Conservation (phyloP, 2,797 vertebrate species). For the Poecilia velifera region DNA sequence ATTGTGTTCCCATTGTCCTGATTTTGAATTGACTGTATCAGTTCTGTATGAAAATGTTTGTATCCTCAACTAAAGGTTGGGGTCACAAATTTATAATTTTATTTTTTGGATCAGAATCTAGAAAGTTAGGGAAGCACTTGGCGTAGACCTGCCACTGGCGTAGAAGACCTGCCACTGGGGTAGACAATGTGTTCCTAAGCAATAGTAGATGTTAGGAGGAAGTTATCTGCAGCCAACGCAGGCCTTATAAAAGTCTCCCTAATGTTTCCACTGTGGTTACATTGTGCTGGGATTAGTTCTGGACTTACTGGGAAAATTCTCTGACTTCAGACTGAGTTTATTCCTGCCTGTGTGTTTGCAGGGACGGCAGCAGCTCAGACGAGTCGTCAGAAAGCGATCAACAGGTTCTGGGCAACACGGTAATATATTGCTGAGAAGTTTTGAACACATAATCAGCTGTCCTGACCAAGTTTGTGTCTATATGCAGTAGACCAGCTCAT, state of each 20-base stretch:
- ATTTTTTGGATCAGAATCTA: neutral
- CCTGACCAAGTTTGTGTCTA: neutral
- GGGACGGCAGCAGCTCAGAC: slow-evolving; percentile 80
- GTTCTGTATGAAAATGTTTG: too few relatives aligned
- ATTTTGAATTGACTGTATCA: too few relatives aligned
- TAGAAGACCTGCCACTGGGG: too few relatives aligned
- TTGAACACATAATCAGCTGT: neutral
- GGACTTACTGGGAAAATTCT: neutral
- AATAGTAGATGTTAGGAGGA: neutral
- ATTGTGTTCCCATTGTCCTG: too few relatives aligned
- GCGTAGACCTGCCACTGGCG: too few relatives aligned
- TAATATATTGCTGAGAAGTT: slow-evolving; percentile 61
- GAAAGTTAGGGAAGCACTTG: too few relatives aligned
- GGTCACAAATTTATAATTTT: too few relatives aligned
- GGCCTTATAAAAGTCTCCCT: neutral
- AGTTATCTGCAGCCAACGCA: neutral
- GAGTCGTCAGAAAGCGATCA: slow-evolving; percentile 81
- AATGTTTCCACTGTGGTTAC: neutral
- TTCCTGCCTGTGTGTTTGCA: slow-evolving; percentile 42
- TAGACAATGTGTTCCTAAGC: neutral
- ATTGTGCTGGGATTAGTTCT: neutral
- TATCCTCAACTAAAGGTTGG: too few relatives aligned
- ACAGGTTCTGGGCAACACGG: slow-evolving; percentile 80
- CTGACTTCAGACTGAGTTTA: neutral
- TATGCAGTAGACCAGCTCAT: neutral